A percentile compares a stretch with the other conserved stretches of the same genome.
Evolutionary conservation across 2,888 invertebrate species (phyloP).

Genomic region (Halocaridina rubra): DNA sequence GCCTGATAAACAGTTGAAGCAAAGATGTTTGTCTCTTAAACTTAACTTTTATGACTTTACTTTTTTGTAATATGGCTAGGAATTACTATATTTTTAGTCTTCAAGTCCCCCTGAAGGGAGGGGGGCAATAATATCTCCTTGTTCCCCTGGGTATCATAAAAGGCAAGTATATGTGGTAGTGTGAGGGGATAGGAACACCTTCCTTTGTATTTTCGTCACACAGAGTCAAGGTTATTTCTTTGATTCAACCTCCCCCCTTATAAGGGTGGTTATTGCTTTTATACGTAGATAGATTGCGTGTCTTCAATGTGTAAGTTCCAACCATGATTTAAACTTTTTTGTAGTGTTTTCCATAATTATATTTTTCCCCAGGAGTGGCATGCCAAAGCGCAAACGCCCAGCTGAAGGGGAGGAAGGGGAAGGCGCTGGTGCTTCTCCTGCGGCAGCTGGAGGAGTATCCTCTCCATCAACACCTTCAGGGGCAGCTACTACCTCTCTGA

Average conservation of each 20-base stretch:
- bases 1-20: no score
- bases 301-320: no score
- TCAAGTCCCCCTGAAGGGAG: no score
- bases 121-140: no score
- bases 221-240: background rate
- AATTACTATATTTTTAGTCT: no score
- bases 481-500: slow-evolving; percentile 10
- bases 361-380: background rate
- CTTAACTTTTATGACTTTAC: no score
- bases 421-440: background rate
- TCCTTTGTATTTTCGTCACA: no score
- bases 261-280: background rate
- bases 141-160: no score
- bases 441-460: background rate
- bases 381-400: slow-evolving; percentile 43
- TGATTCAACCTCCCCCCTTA: background rate
- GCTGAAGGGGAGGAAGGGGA: slow-evolving; percentile 36
- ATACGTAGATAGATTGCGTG: background rate
- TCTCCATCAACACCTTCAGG: background rate
- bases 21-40: no score
- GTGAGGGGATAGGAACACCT: no score
- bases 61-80: no score
- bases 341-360: background rate
- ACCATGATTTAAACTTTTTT: background rate
- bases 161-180: no score